phyloP scores from a whole-genome alignment of 2,113 vertebrate genomes.

The Psilopogon haemacephalus region DNA sequence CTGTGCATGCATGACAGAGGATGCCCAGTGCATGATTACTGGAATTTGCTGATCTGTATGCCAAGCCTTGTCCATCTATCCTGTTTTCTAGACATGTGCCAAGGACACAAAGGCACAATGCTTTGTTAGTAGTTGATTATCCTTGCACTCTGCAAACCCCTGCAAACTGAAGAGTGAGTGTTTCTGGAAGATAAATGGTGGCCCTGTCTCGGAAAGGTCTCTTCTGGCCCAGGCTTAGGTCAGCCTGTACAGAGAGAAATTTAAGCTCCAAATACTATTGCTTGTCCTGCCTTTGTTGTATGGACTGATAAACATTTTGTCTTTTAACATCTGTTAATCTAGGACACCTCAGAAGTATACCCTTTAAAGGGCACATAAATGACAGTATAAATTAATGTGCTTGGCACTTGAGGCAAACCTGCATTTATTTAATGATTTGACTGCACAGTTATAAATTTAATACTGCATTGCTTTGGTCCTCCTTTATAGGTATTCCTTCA shows the following conservation, averaged over 20 bases:
- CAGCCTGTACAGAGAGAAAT: background rate
- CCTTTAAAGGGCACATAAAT: background rate
- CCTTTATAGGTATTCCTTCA: background rate
- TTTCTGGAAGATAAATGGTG: background rate
- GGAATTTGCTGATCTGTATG: background rate
- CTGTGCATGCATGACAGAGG: accelerated
- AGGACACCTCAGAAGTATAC: background rate
- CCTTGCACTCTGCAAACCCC: background rate
- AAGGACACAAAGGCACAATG: background rate
- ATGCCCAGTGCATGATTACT: background rate
- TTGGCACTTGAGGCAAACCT: background rate
- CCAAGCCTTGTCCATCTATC: background rate
- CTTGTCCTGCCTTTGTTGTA: background rate
- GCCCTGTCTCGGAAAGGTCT: background rate
- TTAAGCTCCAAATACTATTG: background rate
- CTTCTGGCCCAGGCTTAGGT: background rate
- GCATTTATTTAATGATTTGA: background rate
- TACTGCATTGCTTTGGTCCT: background rate
- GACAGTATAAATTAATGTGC: background rate
- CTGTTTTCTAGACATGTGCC: background rate
- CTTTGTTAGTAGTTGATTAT: background rate
- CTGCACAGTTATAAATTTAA: background rate
- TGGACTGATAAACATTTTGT: background rate
- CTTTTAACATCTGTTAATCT: background rate
- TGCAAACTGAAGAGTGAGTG: background rate